Evolutionary conservation across 1,140 invertebrate species (phyloP).

Genomic region (Stenopsyche tienmushanensis): DNA sequence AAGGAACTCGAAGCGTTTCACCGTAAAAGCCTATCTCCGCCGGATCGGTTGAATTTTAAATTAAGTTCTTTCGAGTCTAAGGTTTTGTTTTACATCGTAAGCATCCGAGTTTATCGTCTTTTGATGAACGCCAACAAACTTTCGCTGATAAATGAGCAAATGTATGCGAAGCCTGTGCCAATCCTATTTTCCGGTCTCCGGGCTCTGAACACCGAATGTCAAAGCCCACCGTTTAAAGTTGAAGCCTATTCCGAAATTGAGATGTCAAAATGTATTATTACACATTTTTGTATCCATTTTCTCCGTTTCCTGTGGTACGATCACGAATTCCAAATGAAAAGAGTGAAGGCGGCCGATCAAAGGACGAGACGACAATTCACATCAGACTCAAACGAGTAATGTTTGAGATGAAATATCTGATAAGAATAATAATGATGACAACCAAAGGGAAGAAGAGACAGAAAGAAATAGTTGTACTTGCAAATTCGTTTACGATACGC

Average conservation of each 20-base stretch:
- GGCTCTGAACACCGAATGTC: conserved; percentile 2
- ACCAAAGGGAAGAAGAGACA: not conserved
- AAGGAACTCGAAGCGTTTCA: too few relatives aligned
- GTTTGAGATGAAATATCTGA: not conserved
- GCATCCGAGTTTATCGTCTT: conserved; percentile 10
- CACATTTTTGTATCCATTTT: not conserved
- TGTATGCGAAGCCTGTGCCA: conserved; percentile 16
- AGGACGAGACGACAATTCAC: too few relatives aligned
- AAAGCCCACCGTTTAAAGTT: conserved; percentile 6
- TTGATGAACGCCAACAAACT: conserved; percentile 18
- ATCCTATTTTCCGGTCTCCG: conserved; percentile 24
- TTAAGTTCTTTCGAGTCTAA: conserved; percentile 1
- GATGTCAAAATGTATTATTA: conserved; percentile 12
- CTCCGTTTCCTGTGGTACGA: not conserved
- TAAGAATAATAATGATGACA: not conserved
- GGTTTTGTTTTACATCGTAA: conserved; percentile 21
- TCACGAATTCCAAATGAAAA: not conserved
- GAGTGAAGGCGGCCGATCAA: not conserved
- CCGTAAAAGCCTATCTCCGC: too few relatives aligned
- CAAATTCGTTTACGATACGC: too few relatives aligned
- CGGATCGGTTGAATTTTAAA: not conserved
- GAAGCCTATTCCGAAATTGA: conserved; percentile 24
- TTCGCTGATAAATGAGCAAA: conserved; percentile 23
- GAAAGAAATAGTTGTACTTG: too few relatives aligned
- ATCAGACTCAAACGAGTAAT: not conserved